These are phyloP conservation scores for Neocrepidodera transversa DNA, from an alignment of 2,888 invertebrate genomes.

Conservation along the genomic window DNA sequence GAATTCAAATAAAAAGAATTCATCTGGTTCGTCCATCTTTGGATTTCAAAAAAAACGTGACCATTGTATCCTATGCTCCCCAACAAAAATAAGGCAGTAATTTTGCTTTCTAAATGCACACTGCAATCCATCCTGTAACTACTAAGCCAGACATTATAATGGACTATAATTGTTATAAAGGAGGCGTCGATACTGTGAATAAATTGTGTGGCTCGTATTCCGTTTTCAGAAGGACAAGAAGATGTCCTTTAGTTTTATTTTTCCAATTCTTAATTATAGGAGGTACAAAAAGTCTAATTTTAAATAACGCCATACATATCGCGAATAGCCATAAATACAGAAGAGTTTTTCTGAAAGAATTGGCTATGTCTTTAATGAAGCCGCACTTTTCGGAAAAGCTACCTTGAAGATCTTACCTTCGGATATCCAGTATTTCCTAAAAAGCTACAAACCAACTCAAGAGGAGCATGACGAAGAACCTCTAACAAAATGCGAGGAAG, in stretches of 20 bases:
- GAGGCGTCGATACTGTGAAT: conserved; percentile 45
- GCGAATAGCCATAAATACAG: conserved; percentile 22
- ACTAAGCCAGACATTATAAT: conserved; percentile 38
- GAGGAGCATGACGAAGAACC: conserved; percentile 18
- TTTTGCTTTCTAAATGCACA: conserved; percentile 32
- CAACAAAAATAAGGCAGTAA: no score
- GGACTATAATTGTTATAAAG: no score
- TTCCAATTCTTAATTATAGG: conserved; percentile 43
- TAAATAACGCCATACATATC: conserved; percentile 15
- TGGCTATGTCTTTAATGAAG: no score
- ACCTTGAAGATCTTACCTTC: conserved; percentile 12
- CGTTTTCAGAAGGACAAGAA: conserved; percentile 37
- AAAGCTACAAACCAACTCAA: conserved; percentile 25
- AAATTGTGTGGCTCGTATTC: conserved; percentile 44
- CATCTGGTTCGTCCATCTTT: conserved; percentile 37
- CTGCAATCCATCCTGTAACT: conserved; percentile 37
- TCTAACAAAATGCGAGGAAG: conserved; percentile 26
- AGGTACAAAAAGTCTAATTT: conserved; percentile 38
- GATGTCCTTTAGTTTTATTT: conserved; percentile 44
- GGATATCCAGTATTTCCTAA: conserved; percentile 31
- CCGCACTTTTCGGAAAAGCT: no score
- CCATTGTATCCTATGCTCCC: conserved; percentile 45
- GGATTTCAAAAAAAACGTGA: conserved; percentile 32
- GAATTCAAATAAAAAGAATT: conserved; percentile 38
- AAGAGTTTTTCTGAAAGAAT: no score